Evolutionary conservation across 2,888 invertebrate genomes (phyloP), one percentile per base, ranked within the genome.

Genomic region (Lacanobia wlatinum): DNA sequence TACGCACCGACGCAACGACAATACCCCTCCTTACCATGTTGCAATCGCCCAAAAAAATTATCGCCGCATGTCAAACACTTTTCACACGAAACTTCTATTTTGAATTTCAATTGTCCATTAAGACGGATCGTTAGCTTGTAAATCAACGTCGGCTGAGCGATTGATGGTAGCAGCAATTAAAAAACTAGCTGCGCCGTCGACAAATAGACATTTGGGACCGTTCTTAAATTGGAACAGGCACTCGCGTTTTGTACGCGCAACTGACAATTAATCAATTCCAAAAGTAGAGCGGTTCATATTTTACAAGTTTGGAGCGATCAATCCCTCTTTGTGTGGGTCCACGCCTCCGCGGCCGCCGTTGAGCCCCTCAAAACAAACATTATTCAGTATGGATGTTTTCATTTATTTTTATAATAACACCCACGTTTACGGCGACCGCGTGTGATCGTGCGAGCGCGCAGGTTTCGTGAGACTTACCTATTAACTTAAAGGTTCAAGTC

Each of bases 251-350:
- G 89, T 88, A 90, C 87, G 89, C 90, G 86, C 87, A 90, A 91
- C 92, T 89, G 84, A 93, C 93, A 94, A 96, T 96, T 96, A 95
- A 96, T 96, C 95, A 96, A 95, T 95, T 94, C 89, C 84, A 90
- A 93, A 95, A 92, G 87, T 94, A 87, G 94, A 94, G 87, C 93
- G 88, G 78, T 90, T 92, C 90, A 93, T 94, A 94, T 94, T 94
- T 94, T 92, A 92, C 89, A 89, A 91, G 92, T 88, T 88, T 85
- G 87, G 82, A 90, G 86, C 92, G 84, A 94, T 95, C 93, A 94
- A 94, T 94, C 92, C 91, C 90, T 90, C 95, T 93, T 94, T 93
- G 96, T 95, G 96, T 96, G 96, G 95, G 95, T 95, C 95, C 88
- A 48, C 48, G 87, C 87, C 88, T 88, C 84, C 89, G 87, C 87